These are phyloP conservation scores for Hylia prasina DNA, from an alignment of 2,113 vertebrate genomes.

Conservation along the genomic window DNA sequence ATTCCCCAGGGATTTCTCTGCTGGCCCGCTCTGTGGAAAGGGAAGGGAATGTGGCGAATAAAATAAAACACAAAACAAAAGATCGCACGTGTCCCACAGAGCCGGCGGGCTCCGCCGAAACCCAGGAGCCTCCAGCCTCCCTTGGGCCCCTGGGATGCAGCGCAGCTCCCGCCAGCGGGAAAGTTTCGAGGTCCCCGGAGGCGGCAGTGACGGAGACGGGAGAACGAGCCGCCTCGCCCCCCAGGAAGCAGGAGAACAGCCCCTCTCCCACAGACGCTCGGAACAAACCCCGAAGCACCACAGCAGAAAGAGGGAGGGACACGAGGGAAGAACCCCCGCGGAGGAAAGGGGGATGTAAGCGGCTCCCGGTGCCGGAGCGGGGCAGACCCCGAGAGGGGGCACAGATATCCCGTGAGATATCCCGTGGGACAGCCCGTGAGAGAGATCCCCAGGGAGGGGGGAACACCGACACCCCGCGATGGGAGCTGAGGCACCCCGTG, in stretches of 20 bases:
- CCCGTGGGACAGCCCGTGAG: background rate
- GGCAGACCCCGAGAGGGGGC: background rate
- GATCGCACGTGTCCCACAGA: background rate
- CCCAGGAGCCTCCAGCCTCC: background rate
- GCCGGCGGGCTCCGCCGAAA: background rate
- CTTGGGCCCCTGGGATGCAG: background rate
- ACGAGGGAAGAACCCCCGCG: background rate
- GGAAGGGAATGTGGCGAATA: background rate
- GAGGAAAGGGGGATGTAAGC: too few relatives aligned
- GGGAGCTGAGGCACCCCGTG: too few relatives aligned
- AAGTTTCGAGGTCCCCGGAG: background rate
- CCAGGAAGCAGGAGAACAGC: background rate
- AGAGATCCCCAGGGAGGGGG: background rate
- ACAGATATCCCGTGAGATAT: background rate
- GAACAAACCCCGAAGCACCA: background rate
- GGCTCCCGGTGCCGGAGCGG: background rate
- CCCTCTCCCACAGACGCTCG: background rate
- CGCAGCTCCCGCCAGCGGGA: background rate
- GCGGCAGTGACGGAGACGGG: background rate
- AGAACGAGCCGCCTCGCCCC: background rate
- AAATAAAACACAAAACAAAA: background rate
- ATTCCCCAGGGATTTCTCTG: background rate
- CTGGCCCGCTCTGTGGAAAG: background rate
- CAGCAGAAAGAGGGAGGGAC: background rate
- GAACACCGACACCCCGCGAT: background rate